Base-by-base conservation (phyloP, 2,113 vertebrate genomes). In the Mohoua ochrocephala region DNA sequence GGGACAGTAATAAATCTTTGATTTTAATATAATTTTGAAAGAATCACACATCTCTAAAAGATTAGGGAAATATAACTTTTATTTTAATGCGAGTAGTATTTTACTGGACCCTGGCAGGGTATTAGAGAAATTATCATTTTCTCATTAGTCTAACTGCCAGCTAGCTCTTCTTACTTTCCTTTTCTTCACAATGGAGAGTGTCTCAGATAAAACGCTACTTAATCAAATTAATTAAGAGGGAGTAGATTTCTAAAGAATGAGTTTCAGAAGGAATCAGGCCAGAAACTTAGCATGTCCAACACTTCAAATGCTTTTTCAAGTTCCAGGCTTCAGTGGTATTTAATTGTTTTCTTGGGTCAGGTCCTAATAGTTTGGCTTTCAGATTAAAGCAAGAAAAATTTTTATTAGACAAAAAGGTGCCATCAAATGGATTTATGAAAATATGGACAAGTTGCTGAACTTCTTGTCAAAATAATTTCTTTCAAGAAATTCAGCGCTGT, bases 101-200 rank as follows among this genome's bases (percentile, higher is more conserved):
- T 97, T 96, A 95, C 95, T 78, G 56, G 52, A 95, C 89, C 91
- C 84, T 97, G 94, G 93, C 95, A 97, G 91, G 68, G 52, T 92
- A 84, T 92, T 91, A 95, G 68, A 95, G 80, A 94, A 97, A 96
- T 96, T 96, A 94, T 74, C 21, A 89, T 95, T 92, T 95, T 84
- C 94, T 95, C 96, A 93, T 97, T 95, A 97, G 94, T 97, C 91
- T 96, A 95, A 93, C 91, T 96, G 94, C 89, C 96, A 97, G 44
- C 60, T 27, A 95, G 68, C 27, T 91, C 60, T 61, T 94, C 71
- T 83, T 94, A 91, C 92, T 92, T 91, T 88, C 70, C 31, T 94
- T 89, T 93, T 88, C 59, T 86, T 88, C 68, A 81, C 79, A 91
- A 74, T 56, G 92, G 89, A 95, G 80, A 33, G 35, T 95, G 83